Evolutionary conservation across 2,888 invertebrate species (phyloP), one percentile per base, ranked within the genome.

Genomic region (Darwinula stevensoni): DNA sequence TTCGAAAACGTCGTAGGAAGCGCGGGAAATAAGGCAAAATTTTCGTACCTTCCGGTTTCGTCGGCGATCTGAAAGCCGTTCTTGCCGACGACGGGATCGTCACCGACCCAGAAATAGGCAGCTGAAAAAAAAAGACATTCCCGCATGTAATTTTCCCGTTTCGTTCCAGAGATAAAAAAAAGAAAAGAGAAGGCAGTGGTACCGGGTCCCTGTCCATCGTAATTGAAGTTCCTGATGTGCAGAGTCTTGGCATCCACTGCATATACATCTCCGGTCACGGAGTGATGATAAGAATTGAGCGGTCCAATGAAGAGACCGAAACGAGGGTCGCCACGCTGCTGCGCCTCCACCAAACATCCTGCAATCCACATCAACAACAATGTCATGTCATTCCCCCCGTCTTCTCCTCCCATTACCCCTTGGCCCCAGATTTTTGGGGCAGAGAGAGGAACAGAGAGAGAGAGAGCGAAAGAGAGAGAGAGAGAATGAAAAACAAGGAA

Each of bases 31-130:
- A n/a, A 22, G n/a, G 6, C 22, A 22, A 6, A 9, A 22, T 22
- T 9, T 22, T 9, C 22, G 6, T 6, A 22, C 22, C 22, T 22
- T 22, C 84, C 84, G 48, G 80, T 82, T 56, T 84, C 84, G 50
- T 84, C 82, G 1, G 82, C 72, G 27, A 84, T 71, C 32, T 75
- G 62, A 37, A 73, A 63, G 22, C 82, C 84, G 43, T 72, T 69
- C 9, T 6, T n/a, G 9, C 22, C 22, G 22, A 22, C 22, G 22
- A 22, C 22, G 6, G 22, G n/a, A 2, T 82, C 82, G 31, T 65
- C 59, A 2, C 84, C 84, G 38, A 75, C 78, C 78, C 82, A 82
- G 54, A 84, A 84, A 55, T 82, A 80, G 1, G 80, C 80, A 52
- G 84, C 82, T 78, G 58, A 6, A 54, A 46, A 39, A 31, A 39